A percentile compares a stretch with the other conserved stretches of the same genome.
phyloP scores from a whole-genome alignment of 2,888 invertebrate species.

The Dermolepida albohirtum region DNA sequence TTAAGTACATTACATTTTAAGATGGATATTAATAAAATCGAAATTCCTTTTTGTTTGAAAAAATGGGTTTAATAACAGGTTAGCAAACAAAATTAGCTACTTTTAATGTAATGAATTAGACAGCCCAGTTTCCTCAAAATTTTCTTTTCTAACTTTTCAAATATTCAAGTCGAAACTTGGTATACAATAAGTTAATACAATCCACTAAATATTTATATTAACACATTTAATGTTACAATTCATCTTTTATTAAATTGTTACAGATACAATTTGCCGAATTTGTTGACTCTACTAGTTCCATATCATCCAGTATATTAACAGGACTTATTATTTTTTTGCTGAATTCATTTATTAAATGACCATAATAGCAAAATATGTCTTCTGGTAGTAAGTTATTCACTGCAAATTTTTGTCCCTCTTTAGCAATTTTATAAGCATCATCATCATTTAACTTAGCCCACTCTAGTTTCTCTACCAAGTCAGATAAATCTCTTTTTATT shows the following conservation, averaged over 20 bases:
- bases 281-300: conserved; percentile 73
- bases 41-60: no score
- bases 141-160: no score
- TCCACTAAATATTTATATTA: neutral
- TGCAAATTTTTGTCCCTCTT: conserved; percentile 77
- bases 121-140: no score
- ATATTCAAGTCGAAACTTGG: no score
- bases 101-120: no score
- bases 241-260: conserved; percentile 59
- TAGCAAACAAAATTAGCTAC: no score
- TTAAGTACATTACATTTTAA: no score
- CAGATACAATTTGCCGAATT: conserved; percentile 63
- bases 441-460: conserved; percentile 83
- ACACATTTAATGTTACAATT: conserved; percentile 58
- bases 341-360: conserved; percentile 81
- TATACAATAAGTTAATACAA: neutral
- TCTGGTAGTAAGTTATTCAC: conserved; percentile 83
- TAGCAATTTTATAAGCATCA: conserved; percentile 74
- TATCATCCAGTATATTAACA: conserved; percentile 69
- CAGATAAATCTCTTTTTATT: conserved; percentile 81
- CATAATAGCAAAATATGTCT: conserved; percentile 90
- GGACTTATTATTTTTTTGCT: conserved; percentile 73
- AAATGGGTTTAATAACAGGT: no score
- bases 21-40: no score
- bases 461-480: conserved; percentile 80